Evolutionary conservation across 2,888 invertebrate genomes (phyloP).

Genomic region (Achlya flavicornis): DNA sequence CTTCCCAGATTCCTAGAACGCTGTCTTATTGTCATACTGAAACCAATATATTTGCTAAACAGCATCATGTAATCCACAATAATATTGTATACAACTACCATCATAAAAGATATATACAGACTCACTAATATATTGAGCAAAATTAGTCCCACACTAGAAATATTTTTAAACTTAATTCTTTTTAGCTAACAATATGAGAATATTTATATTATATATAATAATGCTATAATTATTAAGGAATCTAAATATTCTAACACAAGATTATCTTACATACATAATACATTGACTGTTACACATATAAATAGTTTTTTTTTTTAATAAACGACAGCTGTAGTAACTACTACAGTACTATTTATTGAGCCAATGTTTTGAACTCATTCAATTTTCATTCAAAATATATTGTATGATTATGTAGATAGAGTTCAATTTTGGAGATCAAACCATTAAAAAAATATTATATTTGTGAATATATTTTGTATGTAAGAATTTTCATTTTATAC

Average conservation of each 20-base stretch:
- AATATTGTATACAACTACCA: conserved; percentile 1
- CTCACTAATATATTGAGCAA: conserved; percentile 35
- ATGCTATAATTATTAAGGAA: conserved; percentile 69
- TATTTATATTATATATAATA: conserved; percentile 63
- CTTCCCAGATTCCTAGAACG: not conserved
- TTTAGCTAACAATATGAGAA: conserved; percentile 77
- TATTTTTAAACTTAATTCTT: conserved; percentile 58
- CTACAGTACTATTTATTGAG: conserved; percentile 7
- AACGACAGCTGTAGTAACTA: too few relatives aligned
- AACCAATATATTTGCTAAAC: not conserved
- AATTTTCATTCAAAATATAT: too few relatives aligned
- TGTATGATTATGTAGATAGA: too few relatives aligned
- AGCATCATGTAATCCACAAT: not conserved
- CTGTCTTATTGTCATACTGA: not conserved
- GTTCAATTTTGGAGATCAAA: too few relatives aligned
- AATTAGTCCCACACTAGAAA: conserved; percentile 58
- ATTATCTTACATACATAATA: conserved; percentile 48
- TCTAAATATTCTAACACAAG: conserved; percentile 65
- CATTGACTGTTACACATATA: conserved; percentile 37
- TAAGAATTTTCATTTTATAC: conserved; percentile 31
- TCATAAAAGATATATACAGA: not conserved
- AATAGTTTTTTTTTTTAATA: conserved; percentile 17
- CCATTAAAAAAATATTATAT: conserved; percentile 15
- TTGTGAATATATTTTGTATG: conserved; percentile 35
- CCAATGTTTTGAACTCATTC: too few relatives aligned